Conservation (phyloP, 2,113 vertebrate genomes). For the Oostethus manadensis region DNA sequence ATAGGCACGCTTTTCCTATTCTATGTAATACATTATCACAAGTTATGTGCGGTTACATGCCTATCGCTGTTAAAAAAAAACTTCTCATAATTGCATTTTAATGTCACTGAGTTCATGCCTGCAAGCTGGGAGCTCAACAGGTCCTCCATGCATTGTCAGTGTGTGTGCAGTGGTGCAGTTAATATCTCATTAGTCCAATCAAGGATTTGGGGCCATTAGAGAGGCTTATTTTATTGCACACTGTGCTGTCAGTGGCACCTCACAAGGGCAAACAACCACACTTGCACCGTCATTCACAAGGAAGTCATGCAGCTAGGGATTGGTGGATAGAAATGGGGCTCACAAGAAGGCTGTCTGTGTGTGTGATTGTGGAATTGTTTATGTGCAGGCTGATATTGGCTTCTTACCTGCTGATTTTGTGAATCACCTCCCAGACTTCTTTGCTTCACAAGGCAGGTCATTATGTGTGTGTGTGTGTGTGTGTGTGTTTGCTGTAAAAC, state of each 20-base stretch:
- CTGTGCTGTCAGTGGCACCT: no score
- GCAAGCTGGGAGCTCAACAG: conserved; percentile 37
- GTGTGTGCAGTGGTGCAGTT: conserved; percentile 20
- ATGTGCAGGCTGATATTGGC: background rate
- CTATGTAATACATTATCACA: background rate
- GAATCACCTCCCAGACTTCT: background rate
- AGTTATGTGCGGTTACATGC: no score
- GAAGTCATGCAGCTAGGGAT: no score
- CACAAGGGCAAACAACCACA: no score
- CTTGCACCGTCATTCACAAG: no score
- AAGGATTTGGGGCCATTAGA: conserved; percentile 21
- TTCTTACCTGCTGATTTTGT: background rate
- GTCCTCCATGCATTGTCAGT: conserved; percentile 25
- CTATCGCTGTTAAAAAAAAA: no score
- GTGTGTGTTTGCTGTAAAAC: background rate
- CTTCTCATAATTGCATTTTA: no score
- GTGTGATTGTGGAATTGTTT: background rate
- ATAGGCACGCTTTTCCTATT: background rate
- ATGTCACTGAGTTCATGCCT: no score
- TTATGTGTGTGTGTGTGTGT: background rate
- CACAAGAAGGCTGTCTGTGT: background rate
- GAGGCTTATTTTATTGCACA: conserved; percentile 1
- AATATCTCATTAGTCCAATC: conserved; percentile 29
- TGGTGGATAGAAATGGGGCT: background rate
- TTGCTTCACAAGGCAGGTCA: background rate